Evolutionary conservation across 2,797 vertebrate genomes (phyloP).

Genomic region (Vultur gryphus): DNA sequence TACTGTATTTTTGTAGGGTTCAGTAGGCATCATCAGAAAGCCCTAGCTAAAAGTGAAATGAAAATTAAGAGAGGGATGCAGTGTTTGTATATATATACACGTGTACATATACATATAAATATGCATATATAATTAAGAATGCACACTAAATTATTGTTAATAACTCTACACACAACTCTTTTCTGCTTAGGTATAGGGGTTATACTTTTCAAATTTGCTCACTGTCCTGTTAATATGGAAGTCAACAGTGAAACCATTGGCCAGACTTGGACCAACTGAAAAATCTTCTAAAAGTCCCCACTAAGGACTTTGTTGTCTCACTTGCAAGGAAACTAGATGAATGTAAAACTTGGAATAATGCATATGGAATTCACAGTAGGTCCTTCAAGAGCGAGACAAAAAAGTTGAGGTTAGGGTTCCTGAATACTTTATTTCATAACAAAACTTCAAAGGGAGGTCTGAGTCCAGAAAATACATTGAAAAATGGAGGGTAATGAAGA

Average conservation of each 20-base stretch:
- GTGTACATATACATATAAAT: background rate
- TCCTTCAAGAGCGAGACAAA: background rate
- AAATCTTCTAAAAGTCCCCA: background rate
- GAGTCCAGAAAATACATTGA: background rate
- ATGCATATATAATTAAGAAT: background rate
- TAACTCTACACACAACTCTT: background rate
- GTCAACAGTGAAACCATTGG: background rate
- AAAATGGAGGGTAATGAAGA: background rate
- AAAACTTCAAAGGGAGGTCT: background rate
- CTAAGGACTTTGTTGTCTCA: background rate
- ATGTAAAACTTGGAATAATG: background rate
- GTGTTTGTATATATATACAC: background rate
- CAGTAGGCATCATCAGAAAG: background rate
- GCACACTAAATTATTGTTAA: background rate
- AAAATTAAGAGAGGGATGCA: background rate
- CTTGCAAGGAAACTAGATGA: background rate
- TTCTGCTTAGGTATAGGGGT: background rate
- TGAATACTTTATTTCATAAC: background rate
- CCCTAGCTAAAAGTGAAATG: background rate
- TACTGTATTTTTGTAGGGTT: background rate
- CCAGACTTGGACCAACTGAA: background rate
- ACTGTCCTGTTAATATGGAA: background rate
- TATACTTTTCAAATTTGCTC: background rate
- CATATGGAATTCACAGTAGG: background rate
- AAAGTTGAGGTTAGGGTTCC: background rate